Conservation (phyloP, 2,797 vertebrate species). For the Hydrolagus colliei region DNA sequence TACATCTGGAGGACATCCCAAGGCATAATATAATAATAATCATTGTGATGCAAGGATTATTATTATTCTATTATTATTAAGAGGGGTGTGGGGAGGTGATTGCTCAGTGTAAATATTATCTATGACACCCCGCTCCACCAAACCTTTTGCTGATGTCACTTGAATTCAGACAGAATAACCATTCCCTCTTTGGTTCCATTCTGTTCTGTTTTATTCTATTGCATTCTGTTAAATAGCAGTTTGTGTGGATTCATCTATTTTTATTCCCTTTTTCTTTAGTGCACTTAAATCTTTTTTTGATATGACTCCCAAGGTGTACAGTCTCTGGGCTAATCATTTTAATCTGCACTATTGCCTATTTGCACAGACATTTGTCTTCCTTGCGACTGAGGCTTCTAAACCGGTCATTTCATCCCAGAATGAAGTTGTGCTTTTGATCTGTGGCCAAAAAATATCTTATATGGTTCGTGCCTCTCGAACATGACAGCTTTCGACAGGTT, state of each 20-base stretch:
- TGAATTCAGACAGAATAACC: not conserved
- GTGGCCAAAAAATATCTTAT: not conserved
- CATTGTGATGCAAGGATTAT: no score
- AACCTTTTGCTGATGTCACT: not conserved
- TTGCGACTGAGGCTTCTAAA: conserved; percentile 11
- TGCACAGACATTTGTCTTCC: conserved; percentile 13
- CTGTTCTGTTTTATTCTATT: no score
- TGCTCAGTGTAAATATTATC: not conserved
- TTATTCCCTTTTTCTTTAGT: not conserved
- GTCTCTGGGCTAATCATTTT: conserved; percentile 12
- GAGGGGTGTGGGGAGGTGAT: not conserved
- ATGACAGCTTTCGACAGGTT: conserved; percentile 22
- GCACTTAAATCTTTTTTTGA: not conserved
- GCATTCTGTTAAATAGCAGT: not conserved
- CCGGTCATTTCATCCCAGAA: conserved; percentile 1
- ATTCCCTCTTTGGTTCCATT: not conserved
- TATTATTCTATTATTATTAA: no score
- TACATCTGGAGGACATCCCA: no score
- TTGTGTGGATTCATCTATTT: not conserved
- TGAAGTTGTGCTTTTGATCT: conserved; percentile 9
- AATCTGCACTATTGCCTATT: conserved; percentile 10
- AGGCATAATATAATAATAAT: no score
- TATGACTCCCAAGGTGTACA: conserved; percentile 18
- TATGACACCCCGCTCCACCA: not conserved
- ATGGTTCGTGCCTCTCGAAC: not conserved